Conservation (phyloP, 2,113 vertebrate genomes). For the Azemiops feae region DNA sequence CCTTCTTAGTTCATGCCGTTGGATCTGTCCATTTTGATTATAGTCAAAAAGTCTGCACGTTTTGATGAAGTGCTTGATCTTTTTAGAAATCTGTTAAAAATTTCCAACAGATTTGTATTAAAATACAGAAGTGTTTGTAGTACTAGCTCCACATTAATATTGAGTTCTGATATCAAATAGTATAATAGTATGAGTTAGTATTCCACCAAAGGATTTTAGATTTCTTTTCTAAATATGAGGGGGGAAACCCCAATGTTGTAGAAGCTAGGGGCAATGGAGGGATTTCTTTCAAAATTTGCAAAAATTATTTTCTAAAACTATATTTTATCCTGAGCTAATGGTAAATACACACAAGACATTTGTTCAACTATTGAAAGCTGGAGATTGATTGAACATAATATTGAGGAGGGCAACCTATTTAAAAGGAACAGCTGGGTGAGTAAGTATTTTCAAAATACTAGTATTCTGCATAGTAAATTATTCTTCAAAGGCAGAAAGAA, state of each 20-base stretch:
- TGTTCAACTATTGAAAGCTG: conserved; percentile 40
- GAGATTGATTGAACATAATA: conserved; percentile 28
- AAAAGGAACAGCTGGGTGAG: conserved; percentile 12
- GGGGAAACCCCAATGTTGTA: conserved; percentile 32
- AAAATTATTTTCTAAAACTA: conserved; percentile 38
- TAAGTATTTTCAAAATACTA: conserved; percentile 29
- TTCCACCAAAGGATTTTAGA: conserved; percentile 23
- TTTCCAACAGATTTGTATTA: conserved; percentile 17
- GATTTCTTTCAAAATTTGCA: conserved; percentile 53
- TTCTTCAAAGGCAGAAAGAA: neutral
- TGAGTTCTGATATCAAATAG: conserved; percentile 1
- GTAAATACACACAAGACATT: conserved; percentile 15
- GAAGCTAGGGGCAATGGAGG: conserved; percentile 32
- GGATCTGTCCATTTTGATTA: conserved; percentile 52
- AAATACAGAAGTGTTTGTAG: conserved; percentile 11
- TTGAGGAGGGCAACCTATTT: conserved; percentile 1
- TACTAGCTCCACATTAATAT: neutral
- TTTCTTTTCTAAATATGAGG: neutral
- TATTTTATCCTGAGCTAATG: conserved; percentile 39
- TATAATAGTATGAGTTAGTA: neutral
- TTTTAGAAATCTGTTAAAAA: conserved; percentile 63
- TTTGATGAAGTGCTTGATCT: conserved; percentile 63
- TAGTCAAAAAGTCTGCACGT: conserved; percentile 66
- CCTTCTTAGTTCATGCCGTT: conserved; percentile 45
- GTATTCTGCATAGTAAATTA: neutral